Evolutionary conservation across 1,140 invertebrate genomes (phyloP), one percentile per base, ranked within the genome.

Genomic region (Euschistus heros): DNA sequence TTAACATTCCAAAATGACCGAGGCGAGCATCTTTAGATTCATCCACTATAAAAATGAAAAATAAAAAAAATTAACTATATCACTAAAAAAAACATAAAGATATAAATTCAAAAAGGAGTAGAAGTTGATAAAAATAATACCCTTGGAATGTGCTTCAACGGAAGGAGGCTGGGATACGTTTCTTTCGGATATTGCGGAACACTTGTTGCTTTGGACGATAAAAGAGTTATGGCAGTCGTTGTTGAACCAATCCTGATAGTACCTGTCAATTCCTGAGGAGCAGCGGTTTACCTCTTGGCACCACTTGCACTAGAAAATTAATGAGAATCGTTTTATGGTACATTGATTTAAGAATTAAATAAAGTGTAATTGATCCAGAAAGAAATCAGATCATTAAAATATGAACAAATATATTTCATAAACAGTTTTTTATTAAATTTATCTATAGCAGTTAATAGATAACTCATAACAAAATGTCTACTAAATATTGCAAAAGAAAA

Each of bases 191-290:
- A 24, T 42, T 3, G 62, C 44, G n/a, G 54, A 66, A 22, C 42
- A 26, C 27, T 26, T 15, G 27, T 46, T 20, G 26, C 17, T 18
- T 44, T 18, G 33, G 18, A 5, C 14, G 18, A 62, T 15, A 17
- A 50, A 37, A 3, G 47, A 15, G 33, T 68, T 69, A 13, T 70
- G 67, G 47, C 72, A 73, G 20, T 85, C 82, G 70, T 86, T 85
- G 0, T 82, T 75, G 17, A 91, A 70, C 94, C 94, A 99, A 27
- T 93, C 86, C 73, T 98, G 94, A 20, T 91, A 82, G 54, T 86
- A 80, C 52, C 94, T 80, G 73, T 93, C 96, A 5, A 87, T 84
- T n/a, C 92, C 94, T 70, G 86, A 89, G 17, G 91, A 95, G 73
- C 94, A 97, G 63, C 87, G 82, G 27, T 85, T 81, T 14, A 89